Conservation (phyloP, 1,140 invertebrate genomes). For the Chymomyza costata region DNA sequence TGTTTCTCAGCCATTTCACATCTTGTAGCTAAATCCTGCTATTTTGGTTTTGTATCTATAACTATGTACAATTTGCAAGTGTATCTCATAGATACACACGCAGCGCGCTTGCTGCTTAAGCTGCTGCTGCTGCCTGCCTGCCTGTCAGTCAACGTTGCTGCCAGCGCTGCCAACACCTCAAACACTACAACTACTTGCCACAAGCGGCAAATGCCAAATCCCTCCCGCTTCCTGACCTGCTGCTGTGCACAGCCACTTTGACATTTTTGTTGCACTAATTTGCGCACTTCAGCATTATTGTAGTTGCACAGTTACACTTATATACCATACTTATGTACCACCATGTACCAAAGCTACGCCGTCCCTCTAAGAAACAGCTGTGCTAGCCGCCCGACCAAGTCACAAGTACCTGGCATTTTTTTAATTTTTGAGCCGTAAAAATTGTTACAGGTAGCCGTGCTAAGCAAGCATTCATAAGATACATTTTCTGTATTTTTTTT, state of each 20-base stretch:
- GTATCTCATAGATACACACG: conserved; percentile 42
- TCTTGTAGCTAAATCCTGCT: conserved; percentile 35
- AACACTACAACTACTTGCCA: no score
- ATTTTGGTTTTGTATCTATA: conserved; percentile 58
- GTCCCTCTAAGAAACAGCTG: no score
- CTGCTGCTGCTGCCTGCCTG: conserved; percentile 25
- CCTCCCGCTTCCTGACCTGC: background rate
- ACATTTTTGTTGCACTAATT: conserved; percentile 62
- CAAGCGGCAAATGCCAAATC: conserved; percentile 2
- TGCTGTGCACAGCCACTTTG: conserved; percentile 35
- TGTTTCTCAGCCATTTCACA: no score
- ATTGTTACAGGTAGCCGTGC: conserved; percentile 16
- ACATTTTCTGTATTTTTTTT: no score
- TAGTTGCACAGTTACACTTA: conserved; percentile 19
- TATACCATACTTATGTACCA: conserved; percentile 8
- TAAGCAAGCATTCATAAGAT: conserved; percentile 41
- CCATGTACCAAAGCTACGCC: no score
- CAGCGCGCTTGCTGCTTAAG: background rate
- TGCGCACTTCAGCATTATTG: conserved; percentile 42
- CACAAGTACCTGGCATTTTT: conserved; percentile 1
- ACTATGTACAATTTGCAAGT: conserved; percentile 66
- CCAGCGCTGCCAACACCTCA: conserved; percentile 28
- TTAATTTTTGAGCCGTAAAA: conserved; percentile 23
- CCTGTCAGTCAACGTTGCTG: conserved; percentile 29
- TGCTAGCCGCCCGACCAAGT: no score